Evolutionary conservation across 2,888 invertebrate species (phyloP), one percentile per base, ranked within the genome.

Genomic region (Noctua comes): DNA sequence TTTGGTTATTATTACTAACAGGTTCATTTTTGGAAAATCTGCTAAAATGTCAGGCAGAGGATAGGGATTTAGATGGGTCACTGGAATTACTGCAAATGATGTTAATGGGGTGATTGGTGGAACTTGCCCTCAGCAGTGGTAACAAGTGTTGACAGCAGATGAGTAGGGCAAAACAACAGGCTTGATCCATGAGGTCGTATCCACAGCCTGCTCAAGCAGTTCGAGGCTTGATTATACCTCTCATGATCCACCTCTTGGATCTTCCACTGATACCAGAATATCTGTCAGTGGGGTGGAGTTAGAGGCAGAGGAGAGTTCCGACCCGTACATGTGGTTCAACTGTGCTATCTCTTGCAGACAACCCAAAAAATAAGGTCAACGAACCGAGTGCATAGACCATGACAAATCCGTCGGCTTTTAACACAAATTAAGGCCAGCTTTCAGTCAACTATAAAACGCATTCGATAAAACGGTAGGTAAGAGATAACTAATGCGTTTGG

Each of bases 311-410:
- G 4, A 18, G 18, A 16, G 11, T 18, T 68, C 10, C 2, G 13
- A 13, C 40, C 18, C 11, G 8, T 18, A 27, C n/a, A 27, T 8
- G 27, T 16, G 27, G 40, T 1, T 24, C 0, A 8, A 48, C 16
- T 54, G 7, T 40, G 68, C 43, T 46, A 43, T n/a, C 27, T 27
- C 24, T 54, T 46, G 27, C 51, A 31, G 51, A 66, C 13, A 46
- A 18, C 36, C 48, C 68, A 70, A 77, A 77, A 46, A 40, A 7
- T 57, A 43, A 74, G 85, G 82, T 88, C 83, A 85, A 48, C 59
- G 87, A 84, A 80, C 84, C n/a, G 1, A 40, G 59, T 57, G 31
- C 68, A 69, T 5, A 21, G 0, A 73, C 80, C 75, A 70, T 85
- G 77, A 81, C 73, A 74, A 75, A 64, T 71, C 13, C 0, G 13